These are phyloP conservation scores for Sebastes iracundus DNA, from an alignment of 2,797 vertebrate species.

Conservation along the genomic window DNA sequence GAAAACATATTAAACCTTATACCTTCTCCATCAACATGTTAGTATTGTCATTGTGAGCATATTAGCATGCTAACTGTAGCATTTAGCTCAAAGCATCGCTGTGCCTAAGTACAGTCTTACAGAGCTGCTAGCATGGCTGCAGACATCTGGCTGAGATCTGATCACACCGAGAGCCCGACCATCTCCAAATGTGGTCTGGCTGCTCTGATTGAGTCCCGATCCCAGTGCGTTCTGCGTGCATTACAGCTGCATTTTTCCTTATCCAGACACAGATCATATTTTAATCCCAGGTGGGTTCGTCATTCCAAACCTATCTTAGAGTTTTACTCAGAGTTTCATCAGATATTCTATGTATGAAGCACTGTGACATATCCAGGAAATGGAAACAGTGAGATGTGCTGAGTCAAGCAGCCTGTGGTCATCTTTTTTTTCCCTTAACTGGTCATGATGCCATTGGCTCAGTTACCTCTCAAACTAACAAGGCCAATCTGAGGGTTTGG, in stretches of 20 bases:
- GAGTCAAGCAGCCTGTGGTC: slow-evolving; percentile 67
- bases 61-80: background rate
- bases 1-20: background rate
- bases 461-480: slow-evolving; percentile 27
- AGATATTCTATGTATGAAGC: slow-evolving; percentile 9
- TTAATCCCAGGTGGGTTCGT: background rate
- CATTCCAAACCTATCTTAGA: background rate
- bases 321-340: slow-evolving; percentile 6
- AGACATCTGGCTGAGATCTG: background rate
- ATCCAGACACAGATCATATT: background rate
- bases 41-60: background rate
- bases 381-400: slow-evolving; percentile 63
- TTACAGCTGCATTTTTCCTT: background rate
- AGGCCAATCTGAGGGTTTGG: slow-evolving; percentile 50
- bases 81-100: background rate
- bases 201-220: background rate
- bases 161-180: background rate
- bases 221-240: background rate
- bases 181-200: background rate
- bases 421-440: slow-evolving; percentile 48
- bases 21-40: background rate
- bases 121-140: background rate
- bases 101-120: background rate
- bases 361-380: slow-evolving; percentile 44
- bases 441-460: slow-evolving; percentile 53